Base-by-base conservation (phyloP, 2,797 vertebrate species). In the Jordanella pulchra region DNA sequence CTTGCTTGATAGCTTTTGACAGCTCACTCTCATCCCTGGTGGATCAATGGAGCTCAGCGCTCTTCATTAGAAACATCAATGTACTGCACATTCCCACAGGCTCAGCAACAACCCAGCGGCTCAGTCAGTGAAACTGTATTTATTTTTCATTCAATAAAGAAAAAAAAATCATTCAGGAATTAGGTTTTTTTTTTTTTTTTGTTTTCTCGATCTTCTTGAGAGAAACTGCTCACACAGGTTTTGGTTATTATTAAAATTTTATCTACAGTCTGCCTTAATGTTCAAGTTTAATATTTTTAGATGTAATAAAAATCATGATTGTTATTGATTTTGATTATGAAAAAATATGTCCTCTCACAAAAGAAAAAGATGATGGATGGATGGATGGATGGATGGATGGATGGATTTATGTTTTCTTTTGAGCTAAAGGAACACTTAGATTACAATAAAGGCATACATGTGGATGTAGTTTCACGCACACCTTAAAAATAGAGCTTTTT, bases 21-120 rank as follows among this genome's bases (percentile, higher is more conserved):
- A 92, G 91, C 90, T 92, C 90, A 86, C 89, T 90, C 91, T 92
- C 90, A 91, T 91, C 91, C 88, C 82, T 12, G 42, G 73, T 82
- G 85, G 91, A 93, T 93, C 91, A 93, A 93, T 93, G 88, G 78
- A 87, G 89, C 91, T 90, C 91, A 86, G 86, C 56, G 65, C 91
- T 91, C 88, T 90, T 93, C 92, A 92, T 92, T 91, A 90, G 87
- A 91, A 89, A 90, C 91, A 91, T 93, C 91, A 90, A 91, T 91
- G 87, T 86, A 84, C 73, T 55, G 71, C 89, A 82, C 85, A 84
- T 89, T 90, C 91, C 91, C 89, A 87, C 80, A 88, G 89, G 89
- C 89, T 88, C 85, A 64, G 83, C 78, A 80, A 68, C 86, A 89
- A 80, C 84, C 72, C 77, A 56, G 69, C 79, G 87, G 84, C 77